Base-by-base conservation (phyloP, 2,113 vertebrate genomes). In the Rutilus rutilus region DNA sequence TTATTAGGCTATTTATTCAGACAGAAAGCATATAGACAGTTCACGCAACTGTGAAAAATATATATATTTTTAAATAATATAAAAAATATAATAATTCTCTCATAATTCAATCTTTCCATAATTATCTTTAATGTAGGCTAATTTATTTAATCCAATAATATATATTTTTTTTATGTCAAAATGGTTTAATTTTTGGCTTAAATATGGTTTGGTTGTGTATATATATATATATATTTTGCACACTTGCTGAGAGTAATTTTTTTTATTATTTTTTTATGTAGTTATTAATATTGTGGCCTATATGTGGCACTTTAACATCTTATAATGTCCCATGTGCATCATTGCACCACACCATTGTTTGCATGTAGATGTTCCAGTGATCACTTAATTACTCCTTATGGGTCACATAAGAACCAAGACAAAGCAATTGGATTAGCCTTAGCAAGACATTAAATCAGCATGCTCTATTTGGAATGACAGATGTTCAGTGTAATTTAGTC, bases 391-490 rank as follows among this genome's bases (percentile, higher is more conserved):
- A 52, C 52, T 23, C 81, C 50, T 30, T 45, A 81, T 69, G n/a
- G 64, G 47, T 57, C 52, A 19, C 42, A 33, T 45, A 79, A 78
- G 47, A 36, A 19, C 60, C 59, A 54, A 82, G 80, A 69, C 52
- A 81, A 74, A 86, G n/a, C 78, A 62, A 86, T 85, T 59, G 78
- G 81, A 86, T 87, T 86, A 87, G 62, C 15, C 23, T 57, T 69
- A 82, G 62, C 57, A 73, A 82, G 81, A 86, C 47, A 75, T 73
- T 88, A 60, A 86, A 64, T 62, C 78, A 47, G 83, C 54, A 75
- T 23, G 65, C 36, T 73, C 73, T 57, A 62, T 78, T 88, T 85
- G 83, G 79, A 87, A 33, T 87, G 87, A 86, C 89, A 89, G 84
- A 83, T 87, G 86, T 87, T 74, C 84, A 25, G 45, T 39, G 45